Evolutionary conservation across 2,797 vertebrate species (phyloP).

Genomic region (Silurus lanzhouensis): DNA sequence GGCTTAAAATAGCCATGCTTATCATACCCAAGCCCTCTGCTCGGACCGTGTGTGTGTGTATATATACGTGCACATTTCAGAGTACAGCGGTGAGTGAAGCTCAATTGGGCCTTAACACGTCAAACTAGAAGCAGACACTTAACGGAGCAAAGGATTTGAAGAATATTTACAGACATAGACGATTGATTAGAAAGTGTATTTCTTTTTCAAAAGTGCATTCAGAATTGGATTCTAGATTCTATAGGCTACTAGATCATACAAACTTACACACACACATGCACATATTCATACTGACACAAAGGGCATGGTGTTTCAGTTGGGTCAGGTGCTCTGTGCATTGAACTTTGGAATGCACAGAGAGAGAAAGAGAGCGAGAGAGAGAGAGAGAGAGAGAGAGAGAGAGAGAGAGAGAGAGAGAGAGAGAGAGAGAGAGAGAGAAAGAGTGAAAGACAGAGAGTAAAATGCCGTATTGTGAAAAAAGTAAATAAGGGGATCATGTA

Average conservation of each 20-base stretch:
- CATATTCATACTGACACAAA: neutral
- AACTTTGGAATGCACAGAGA: slow-evolving; percentile 38
- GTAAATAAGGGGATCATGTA: slow-evolving; percentile 43
- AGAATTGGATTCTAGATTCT: neutral
- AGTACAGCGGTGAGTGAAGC: neutral
- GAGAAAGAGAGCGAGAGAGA: slow-evolving; percentile 13
- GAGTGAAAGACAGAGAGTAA: slow-evolving; percentile 23
- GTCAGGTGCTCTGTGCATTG: slow-evolving; percentile 27
- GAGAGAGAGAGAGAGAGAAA: slow-evolving; percentile 10
- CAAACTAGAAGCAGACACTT: neutral
- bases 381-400: neutral
- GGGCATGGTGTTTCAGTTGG: slow-evolving; percentile 6
- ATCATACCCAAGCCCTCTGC: slow-evolving; percentile 61
- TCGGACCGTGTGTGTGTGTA: neutral
- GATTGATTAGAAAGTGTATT: neutral
- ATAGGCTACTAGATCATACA: neutral
- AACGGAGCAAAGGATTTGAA: neutral
- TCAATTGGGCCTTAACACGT: neutral
- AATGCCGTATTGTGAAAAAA: slow-evolving; percentile 3
- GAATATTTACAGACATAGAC: neutral
- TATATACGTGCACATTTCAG: neutral
- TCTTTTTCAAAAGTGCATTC: neutral
- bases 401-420: slow-evolving; percentile 7
- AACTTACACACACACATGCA: neutral
- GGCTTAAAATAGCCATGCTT: slow-evolving; percentile 72